Percentiles rank a stretch among this genome's conserved stretches.
Conservation (phyloP, 2,113 vertebrate species). For the Mormyrus lacerda region DNA sequence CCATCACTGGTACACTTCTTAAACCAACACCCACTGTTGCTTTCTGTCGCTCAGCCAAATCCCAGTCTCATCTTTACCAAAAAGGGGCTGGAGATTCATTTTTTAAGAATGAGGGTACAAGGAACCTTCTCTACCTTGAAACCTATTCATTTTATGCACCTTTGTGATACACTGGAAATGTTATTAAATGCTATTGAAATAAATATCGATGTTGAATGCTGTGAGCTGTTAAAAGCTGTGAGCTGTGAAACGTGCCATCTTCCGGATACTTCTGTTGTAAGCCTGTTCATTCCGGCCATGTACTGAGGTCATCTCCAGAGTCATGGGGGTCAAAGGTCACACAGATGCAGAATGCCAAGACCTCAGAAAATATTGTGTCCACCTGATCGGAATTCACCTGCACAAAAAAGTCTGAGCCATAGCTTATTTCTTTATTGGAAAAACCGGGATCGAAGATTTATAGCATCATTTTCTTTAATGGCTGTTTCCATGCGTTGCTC, state of each 20-base stretch:
- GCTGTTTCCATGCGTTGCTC: not conserved
- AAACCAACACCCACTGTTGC: conserved; percentile 42
- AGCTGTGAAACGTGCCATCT: not conserved
- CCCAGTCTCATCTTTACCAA: conserved; percentile 4
- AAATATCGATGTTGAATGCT: not conserved
- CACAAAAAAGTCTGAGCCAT: not conserved
- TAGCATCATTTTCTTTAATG: not conserved
- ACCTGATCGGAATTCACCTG: not conserved
- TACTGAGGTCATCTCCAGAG: not conserved
- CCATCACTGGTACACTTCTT: conserved; percentile 47
- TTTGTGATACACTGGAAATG: not conserved
- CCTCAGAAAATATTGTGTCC: not conserved
- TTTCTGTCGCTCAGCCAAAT: conserved; percentile 42
- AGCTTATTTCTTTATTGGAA: not conserved
- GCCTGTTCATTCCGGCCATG: not conserved
- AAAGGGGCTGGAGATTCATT: not conserved
- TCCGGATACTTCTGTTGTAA: not conserved
- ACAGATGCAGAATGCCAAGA: not conserved
- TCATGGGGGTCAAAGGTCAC: not conserved
- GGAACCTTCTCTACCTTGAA: not conserved
- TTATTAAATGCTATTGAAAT: not conserved
- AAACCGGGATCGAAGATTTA: not conserved
- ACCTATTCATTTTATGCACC: not conserved
- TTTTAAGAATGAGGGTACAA: not conserved
- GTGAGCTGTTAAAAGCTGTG: not conserved